These are phyloP conservation scores for Gonatopus flavifemur DNA, from an alignment of 1,140 invertebrate genomes.

Conservation along the genomic window DNA sequence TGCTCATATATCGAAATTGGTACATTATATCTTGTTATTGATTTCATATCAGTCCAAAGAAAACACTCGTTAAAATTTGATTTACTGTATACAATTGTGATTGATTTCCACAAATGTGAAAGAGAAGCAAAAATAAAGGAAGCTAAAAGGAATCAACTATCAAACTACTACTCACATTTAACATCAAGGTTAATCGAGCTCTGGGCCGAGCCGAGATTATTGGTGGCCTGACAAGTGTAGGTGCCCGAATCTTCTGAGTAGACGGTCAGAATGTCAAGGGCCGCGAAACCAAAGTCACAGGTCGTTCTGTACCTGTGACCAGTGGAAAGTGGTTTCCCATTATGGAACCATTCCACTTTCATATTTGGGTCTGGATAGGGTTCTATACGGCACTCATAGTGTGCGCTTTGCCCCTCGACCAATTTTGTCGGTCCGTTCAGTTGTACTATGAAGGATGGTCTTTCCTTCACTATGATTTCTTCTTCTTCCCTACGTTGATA, in stretches of 20 bases:
- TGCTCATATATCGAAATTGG: too few species aligned
- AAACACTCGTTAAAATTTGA: too few species aligned
- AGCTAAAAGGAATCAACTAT: too few species aligned
- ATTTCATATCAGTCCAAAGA: too few species aligned
- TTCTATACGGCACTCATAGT: conserved; percentile 95
- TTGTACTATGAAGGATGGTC: conserved; percentile 83
- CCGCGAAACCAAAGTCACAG: conserved; percentile 94
- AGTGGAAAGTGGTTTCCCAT: conserved; percentile 87
- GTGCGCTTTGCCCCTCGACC: conserved; percentile 85
- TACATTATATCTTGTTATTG: too few species aligned
- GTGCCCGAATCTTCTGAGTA: conserved; percentile 93
- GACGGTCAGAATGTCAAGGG: conserved; percentile 88
- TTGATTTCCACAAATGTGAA: background rate
- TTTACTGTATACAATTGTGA: too few species aligned
- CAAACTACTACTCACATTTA: conserved; percentile 67
- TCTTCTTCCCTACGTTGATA: conserved; percentile 81
- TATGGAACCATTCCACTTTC: conserved; percentile 92
- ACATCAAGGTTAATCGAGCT: conserved; percentile 81
- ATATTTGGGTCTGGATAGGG: conserved; percentile 93
- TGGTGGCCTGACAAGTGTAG: conserved; percentile 88
- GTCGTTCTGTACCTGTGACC: conserved; percentile 89
- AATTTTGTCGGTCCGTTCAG: conserved; percentile 80
- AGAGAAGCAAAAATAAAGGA: background rate
- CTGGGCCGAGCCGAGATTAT: conserved; percentile 78
- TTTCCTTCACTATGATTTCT: conserved; percentile 76